Conservation (phyloP, 2,888 invertebrate species). For the Euplexia lucipara region DNA sequence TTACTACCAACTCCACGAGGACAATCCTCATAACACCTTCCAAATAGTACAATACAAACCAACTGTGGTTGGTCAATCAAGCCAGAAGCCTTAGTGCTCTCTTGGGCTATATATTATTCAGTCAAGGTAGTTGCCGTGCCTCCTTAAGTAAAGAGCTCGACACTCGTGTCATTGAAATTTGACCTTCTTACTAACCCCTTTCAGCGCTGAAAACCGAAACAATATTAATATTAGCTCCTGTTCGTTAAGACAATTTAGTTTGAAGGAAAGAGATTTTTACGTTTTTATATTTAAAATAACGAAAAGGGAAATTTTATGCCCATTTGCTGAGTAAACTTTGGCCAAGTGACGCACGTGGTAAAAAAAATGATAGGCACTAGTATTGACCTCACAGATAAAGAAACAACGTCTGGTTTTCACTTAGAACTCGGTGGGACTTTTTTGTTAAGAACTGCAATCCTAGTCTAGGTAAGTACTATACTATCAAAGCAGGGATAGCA, state of each 20-base stretch:
- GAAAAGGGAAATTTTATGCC: too few relatives aligned
- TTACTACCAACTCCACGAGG: background rate
- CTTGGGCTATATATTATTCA: slow-evolving; percentile 53
- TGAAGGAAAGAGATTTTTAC: slow-evolving; percentile 3
- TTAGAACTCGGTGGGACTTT: too few relatives aligned
- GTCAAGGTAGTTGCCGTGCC: slow-evolving; percentile 30
- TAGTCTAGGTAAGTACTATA: too few relatives aligned
- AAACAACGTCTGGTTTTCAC: too few relatives aligned
- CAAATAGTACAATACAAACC: slow-evolving; percentile 16
- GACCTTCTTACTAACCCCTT: slow-evolving; percentile 57
- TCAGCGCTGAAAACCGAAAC: slow-evolving; percentile 47
- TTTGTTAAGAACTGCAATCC: too few relatives aligned
- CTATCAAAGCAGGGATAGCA: too few relatives aligned
- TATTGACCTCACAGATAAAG: too few relatives aligned
- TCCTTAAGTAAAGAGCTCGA: slow-evolving; percentile 55
- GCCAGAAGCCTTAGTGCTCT: slow-evolving; percentile 16
- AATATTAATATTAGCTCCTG: slow-evolving; percentile 42
- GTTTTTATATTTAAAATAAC: too few relatives aligned
- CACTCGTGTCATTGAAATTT: slow-evolving; percentile 52
- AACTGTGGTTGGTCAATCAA: slow-evolving; percentile 30
- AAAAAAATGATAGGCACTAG: too few relatives aligned
- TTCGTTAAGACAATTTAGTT: slow-evolving; percentile 11
- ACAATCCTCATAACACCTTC: slow-evolving; percentile 17
- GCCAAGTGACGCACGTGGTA: too few relatives aligned
- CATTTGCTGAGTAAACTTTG: too few relatives aligned